Percentiles rank a stretch among this genome's conserved stretches.
phyloP scores from a whole-genome alignment of 1,140 invertebrate species.

The Pomacea maculata region DNA sequence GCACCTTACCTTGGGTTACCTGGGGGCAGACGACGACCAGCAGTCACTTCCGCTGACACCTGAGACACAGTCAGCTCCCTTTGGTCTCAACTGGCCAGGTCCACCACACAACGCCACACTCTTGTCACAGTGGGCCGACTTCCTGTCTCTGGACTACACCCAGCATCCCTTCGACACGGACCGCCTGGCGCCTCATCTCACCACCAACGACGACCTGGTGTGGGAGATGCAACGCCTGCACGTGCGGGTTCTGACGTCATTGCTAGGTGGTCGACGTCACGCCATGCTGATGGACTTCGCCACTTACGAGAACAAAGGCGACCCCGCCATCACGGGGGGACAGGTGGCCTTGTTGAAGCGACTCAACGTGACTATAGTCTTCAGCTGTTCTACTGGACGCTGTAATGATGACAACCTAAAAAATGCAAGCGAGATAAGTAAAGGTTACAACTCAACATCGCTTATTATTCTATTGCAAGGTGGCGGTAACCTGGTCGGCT shows the following conservation, averaged over 20 bases:
- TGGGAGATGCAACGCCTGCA: slow-evolving; percentile 31
- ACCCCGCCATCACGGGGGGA: slow-evolving; percentile 36
- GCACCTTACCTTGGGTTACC: no score
- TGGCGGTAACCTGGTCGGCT: slow-evolving; percentile 35
- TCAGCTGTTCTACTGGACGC: background rate
- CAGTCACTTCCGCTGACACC: no score
- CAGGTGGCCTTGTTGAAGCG: slow-evolving; percentile 30
- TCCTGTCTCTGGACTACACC: background rate
- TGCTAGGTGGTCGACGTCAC: slow-evolving; percentile 20
- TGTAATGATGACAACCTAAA: background rate
- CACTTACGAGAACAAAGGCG: slow-evolving; percentile 40
- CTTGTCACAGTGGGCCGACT: background rate
- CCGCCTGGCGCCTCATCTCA: slow-evolving; percentile 22
- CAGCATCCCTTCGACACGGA: slow-evolving; percentile 22
- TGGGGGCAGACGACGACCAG: no score
- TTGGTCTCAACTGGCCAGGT: no score
- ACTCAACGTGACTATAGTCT: background rate
- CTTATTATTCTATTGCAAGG: slow-evolving; percentile 33
- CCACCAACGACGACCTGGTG: slow-evolving; percentile 20
- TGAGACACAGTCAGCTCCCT: no score
- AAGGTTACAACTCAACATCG: slow-evolving; percentile 15
- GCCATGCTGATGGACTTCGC: slow-evolving; percentile 36
- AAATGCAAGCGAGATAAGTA: background rate
- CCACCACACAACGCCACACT: no score
- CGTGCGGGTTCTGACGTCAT: slow-evolving; percentile 15